Conservation (phyloP, 2,797 vertebrate genomes). For the Enteromius afrohamiltoni region DNA sequence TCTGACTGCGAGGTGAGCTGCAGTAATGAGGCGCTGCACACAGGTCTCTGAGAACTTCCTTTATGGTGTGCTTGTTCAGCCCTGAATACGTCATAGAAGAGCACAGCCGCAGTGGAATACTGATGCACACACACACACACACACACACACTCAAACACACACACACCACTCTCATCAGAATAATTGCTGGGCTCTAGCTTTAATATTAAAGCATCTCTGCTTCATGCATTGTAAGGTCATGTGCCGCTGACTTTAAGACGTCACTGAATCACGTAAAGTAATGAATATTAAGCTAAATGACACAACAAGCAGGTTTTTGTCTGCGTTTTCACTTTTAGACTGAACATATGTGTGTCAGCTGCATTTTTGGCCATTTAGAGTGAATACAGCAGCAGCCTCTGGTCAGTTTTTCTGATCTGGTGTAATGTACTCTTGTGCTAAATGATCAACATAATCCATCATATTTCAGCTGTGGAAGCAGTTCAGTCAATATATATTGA, state of each 20-base stretch:
- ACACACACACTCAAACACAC: conserved; percentile 53
- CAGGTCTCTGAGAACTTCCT: conserved; percentile 78
- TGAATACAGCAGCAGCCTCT: neutral
- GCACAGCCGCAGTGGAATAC: conserved; percentile 80
- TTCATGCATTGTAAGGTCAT: neutral
- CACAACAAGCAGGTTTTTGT: neutral
- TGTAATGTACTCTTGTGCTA: neutral
- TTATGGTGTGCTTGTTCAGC: conserved; percentile 80
- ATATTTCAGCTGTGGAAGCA: conserved; percentile 26
- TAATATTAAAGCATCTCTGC: neutral
- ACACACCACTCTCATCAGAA: too few species aligned
- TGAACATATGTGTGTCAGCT: neutral
- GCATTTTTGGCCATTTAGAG: neutral
- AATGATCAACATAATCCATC: conserved; percentile 20
- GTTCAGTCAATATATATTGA: conserved; percentile 29
- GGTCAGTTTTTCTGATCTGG: neutral
- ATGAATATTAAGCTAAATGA: conserved; percentile 20
- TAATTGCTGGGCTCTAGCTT: neutral
- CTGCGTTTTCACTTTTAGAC: neutral
- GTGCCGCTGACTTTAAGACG: neutral
- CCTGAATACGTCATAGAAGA: conserved; percentile 78
- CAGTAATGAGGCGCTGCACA: conserved; percentile 30
- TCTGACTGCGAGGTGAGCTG: conserved; percentile 25
- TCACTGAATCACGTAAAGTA: neutral
- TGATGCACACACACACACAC: conserved; percentile 73